Conservation (phyloP, 1,140 invertebrate species). For the Lucilia sericata region DNA sequence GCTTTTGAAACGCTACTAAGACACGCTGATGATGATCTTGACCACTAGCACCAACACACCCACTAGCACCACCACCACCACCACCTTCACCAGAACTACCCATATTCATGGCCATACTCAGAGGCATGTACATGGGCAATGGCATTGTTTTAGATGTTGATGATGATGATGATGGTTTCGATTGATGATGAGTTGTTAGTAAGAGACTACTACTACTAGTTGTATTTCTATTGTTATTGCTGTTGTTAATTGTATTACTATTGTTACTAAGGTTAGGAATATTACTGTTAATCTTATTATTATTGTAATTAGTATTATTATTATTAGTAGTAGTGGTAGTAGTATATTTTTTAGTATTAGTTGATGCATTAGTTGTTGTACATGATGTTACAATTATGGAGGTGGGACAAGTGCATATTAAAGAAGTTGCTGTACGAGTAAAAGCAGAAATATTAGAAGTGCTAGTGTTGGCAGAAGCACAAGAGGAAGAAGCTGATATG, state of each 20-base stretch:
- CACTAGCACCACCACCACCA: neutral
- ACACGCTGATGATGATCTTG: neutral
- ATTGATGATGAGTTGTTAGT: neutral
- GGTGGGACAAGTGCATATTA: conserved; percentile 22
- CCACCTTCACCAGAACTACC: neutral
- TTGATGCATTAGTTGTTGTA: conserved; percentile 8
- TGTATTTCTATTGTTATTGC: neutral
- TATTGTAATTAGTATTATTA: neutral
- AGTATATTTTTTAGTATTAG: conserved; percentile 39
- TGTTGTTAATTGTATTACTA: neutral
- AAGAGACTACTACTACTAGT: neutral
- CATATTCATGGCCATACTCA: no score
- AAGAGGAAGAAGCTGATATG: neutral
- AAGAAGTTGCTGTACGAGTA: neutral
- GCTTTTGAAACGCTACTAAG: no score
- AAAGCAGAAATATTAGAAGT: neutral
- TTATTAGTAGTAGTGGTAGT: conserved; percentile 36
- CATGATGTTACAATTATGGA: conserved; percentile 27
- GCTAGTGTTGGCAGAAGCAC: neutral
- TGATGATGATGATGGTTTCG: neutral
- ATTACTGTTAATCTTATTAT: neutral
- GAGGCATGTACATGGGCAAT: neutral
- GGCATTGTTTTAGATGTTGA: conserved; percentile 24
- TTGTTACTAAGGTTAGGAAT: neutral
- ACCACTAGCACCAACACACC: neutral